Conservation (phyloP, 2,888 invertebrate genomes). For the Arctia plantaginis region DNA sequence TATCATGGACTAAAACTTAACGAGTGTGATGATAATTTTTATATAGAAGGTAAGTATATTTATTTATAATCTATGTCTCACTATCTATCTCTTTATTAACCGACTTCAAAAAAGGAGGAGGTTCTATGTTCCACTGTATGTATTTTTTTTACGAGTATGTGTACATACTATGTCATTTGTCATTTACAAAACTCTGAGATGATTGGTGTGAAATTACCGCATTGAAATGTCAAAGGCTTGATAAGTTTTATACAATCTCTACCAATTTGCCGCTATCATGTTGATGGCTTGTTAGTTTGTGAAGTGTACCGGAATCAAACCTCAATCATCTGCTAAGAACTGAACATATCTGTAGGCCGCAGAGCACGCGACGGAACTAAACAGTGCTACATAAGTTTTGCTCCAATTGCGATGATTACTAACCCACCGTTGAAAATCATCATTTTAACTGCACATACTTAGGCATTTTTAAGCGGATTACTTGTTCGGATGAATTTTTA, state of each 20-base stretch:
- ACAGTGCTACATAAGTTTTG: conserved; percentile 53
- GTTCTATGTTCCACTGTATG: too few species aligned
- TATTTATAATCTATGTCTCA: neutral
- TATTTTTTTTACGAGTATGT: too few species aligned
- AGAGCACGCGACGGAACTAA: conserved; percentile 53
- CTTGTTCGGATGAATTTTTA: conserved; percentile 23
- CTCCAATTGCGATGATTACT: conserved; percentile 52
- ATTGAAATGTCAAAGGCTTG: conserved; percentile 78
- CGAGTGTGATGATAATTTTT: neutral
- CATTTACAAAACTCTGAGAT: conserved; percentile 64
- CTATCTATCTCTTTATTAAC: neutral
- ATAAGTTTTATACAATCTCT: conserved; percentile 73
- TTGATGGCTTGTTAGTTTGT: conserved; percentile 78
- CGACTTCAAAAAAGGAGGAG: too few species aligned
- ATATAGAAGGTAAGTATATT: neutral
- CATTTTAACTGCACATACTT: conserved; percentile 32
- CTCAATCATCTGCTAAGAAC: conserved; percentile 69
- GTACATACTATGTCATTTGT: neutral
- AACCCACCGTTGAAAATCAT: conserved; percentile 35
- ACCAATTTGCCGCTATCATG: conserved; percentile 74
- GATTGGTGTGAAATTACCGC: conserved; percentile 62
- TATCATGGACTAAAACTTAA: conserved; percentile 33
- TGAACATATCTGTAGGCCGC: conserved; percentile 39
- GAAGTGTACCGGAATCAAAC: conserved; percentile 84
- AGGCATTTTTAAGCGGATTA: conserved; percentile 27